Conservation (phyloP, 2,888 invertebrate species). For the Hartigia nigra region DNA sequence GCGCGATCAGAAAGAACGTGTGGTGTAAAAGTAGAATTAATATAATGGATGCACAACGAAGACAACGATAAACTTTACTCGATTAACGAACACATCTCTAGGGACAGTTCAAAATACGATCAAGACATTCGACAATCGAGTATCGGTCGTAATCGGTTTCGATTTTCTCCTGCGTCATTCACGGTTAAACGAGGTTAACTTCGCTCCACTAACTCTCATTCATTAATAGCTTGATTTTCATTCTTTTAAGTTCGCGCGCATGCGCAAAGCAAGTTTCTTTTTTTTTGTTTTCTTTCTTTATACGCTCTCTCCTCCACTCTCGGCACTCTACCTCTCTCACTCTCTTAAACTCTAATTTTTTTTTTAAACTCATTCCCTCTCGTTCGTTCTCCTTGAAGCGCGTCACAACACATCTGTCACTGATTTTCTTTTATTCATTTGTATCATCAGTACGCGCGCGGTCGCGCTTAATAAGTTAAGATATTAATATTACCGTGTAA, state of each 20-base stretch:
- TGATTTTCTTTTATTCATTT: not conserved
- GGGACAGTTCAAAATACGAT: too few relatives aligned
- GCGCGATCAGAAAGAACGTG: not conserved
- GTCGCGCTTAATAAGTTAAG: constrained; percentile 27
- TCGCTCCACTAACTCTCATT: not conserved
- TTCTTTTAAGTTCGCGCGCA: not conserved
- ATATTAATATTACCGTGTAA: constrained; percentile 16
- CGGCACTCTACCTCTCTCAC: too few relatives aligned
- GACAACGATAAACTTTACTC: too few relatives aligned
- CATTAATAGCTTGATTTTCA: not conserved
- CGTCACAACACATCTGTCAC: not conserved
- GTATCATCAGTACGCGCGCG: not conserved
- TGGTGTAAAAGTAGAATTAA: not conserved
- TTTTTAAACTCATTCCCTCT: not conserved
- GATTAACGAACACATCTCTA: too few relatives aligned
- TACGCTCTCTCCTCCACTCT: not conserved
- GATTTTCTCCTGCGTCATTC: not conserved
- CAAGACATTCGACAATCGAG: not conserved
- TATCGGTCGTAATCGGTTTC: not conserved
- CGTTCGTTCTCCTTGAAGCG: not conserved
- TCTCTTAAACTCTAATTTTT: not conserved
- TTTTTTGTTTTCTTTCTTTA: not conserved
- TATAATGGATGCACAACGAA: not conserved
- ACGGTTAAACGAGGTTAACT: not conserved
- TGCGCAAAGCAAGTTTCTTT: not conserved